These are phyloP conservation scores for Argentina silus DNA, from an alignment of 2,797 vertebrate species.

Conservation along the genomic window DNA sequence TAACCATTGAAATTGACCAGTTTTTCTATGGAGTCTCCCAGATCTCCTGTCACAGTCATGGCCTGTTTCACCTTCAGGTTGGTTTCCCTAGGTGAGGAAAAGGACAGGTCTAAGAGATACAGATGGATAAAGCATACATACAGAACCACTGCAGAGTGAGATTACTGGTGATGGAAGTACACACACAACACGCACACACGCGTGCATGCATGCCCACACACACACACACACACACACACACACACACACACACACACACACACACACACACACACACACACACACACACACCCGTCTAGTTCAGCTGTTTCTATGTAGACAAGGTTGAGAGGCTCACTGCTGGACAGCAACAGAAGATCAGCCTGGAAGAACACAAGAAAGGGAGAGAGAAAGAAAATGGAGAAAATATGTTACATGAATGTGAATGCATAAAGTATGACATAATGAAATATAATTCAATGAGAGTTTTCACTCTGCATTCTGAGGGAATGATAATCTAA, in stretches of 20 bases:
- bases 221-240: background rate
- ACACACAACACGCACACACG: background rate
- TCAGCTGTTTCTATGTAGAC: slow-evolving; percentile 93
- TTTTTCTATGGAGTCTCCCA: slow-evolving; percentile 80
- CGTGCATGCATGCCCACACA: background rate
- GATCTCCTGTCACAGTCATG: slow-evolving; percentile 84
- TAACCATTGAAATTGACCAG: slow-evolving; percentile 87
- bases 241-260: slow-evolving; percentile 13
- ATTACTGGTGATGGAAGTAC: too few species aligned
- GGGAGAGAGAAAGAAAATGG: background rate
- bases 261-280: slow-evolving; percentile 16
- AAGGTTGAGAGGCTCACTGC: slow-evolving; percentile 91
- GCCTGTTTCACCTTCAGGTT: slow-evolving; percentile 97
- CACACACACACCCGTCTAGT: slow-evolving; percentile 86
- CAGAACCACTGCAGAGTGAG: background rate
- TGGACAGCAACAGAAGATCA: slow-evolving; percentile 89
- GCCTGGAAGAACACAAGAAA: slow-evolving; percentile 76
- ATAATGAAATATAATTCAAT: background rate
- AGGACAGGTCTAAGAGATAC: background rate
- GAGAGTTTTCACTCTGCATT: background rate
- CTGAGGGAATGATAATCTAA: background rate
- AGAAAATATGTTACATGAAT: background rate
- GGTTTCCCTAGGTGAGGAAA: slow-evolving; percentile 84
- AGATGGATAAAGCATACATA: background rate
- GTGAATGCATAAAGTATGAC: background rate